These are phyloP conservation scores for Lasius fuliginosus DNA, from an alignment of 2,888 invertebrate genomes.

Conservation along the genomic window DNA sequence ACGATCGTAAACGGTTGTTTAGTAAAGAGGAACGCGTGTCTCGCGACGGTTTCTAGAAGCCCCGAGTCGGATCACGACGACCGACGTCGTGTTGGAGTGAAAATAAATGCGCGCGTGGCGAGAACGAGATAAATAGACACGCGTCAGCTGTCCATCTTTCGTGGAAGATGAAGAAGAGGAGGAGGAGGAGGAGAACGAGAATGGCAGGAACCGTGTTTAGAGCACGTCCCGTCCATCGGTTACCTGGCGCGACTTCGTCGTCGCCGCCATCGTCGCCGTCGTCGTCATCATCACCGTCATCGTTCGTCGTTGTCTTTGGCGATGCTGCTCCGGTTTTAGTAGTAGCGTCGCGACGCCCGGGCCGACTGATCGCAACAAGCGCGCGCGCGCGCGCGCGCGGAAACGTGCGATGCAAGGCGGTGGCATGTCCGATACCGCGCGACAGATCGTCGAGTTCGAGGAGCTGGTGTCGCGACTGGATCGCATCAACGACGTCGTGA, in stretches of 20 bases:
- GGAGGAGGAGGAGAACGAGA: constrained; percentile 10
- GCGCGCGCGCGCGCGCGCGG: constrained; percentile 59
- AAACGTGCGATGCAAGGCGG: constrained; percentile 75
- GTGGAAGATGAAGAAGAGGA: not conserved
- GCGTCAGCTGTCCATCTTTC: constrained; percentile 20
- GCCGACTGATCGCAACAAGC: constrained; percentile 70
- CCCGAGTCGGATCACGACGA: not conserved
- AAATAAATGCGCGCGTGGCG: constrained; percentile 41
- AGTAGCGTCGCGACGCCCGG: constrained; percentile 82
- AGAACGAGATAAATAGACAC: constrained; percentile 12
- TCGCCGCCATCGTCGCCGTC: not conserved
- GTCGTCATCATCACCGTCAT: constrained; percentile 17
- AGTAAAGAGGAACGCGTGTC: not conserved
- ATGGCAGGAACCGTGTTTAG: constrained; percentile 63
- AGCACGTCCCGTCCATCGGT: constrained; percentile 30
- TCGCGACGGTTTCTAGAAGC: not conserved
- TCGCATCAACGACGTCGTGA: constrained; percentile 81
- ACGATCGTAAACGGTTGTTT: constrained; percentile 6
- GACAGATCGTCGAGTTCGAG: constrained; percentile 85
- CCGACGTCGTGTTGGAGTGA: constrained; percentile 12
- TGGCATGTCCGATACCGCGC: constrained; percentile 79
- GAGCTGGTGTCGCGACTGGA: constrained; percentile 84
- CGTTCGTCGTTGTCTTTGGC: constrained; percentile 28
- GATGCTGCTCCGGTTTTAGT: constrained; percentile 77
- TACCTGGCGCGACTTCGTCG: constrained; percentile 50